Conservation (phyloP, 1,140 invertebrate species). For the Dreissena rostriformis region DNA sequence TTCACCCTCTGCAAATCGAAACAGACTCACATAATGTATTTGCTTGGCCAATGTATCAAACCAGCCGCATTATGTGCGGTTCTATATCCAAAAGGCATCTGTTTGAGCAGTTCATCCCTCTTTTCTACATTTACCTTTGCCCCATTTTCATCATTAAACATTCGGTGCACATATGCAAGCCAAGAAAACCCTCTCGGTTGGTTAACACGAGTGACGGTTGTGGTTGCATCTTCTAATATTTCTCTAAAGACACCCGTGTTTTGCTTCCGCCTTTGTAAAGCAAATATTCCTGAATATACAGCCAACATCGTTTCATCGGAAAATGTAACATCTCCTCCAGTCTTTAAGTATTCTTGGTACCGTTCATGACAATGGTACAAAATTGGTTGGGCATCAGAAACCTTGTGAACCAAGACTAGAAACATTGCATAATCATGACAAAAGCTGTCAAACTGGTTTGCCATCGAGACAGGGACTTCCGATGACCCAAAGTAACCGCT, state of each 20-base stretch:
- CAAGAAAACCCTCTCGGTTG: no score
- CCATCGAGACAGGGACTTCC: slow-evolving; percentile 10
- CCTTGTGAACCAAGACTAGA: slow-evolving; percentile 11
- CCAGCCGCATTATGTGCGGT: no score
- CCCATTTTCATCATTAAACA: no score
- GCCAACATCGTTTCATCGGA: not conserved
- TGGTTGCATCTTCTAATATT: not conserved
- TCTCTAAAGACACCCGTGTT: not conserved
- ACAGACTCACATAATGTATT: no score
- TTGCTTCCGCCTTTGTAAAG: not conserved
- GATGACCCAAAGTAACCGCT: slow-evolving; percentile 11
- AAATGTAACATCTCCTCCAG: not conserved
- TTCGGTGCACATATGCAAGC: no score
- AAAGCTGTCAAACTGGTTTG: not conserved
- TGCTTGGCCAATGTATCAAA: no score
- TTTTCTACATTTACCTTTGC: no score
- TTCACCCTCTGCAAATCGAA: no score
- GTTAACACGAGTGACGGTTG: no score
- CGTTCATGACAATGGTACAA: slow-evolving; percentile 22
- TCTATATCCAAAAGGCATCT: no score
- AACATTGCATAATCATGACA: slow-evolving; percentile 23
- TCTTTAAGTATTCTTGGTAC: not conserved
- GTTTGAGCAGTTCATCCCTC: no score
- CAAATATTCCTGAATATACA: not conserved
- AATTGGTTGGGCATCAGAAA: slow-evolving; percentile 11